A percentile compares a stretch with the other conserved stretches of the same genome.
Conservation (phyloP, 2,113 vertebrate species). For the Mellivora capensis region DNA sequence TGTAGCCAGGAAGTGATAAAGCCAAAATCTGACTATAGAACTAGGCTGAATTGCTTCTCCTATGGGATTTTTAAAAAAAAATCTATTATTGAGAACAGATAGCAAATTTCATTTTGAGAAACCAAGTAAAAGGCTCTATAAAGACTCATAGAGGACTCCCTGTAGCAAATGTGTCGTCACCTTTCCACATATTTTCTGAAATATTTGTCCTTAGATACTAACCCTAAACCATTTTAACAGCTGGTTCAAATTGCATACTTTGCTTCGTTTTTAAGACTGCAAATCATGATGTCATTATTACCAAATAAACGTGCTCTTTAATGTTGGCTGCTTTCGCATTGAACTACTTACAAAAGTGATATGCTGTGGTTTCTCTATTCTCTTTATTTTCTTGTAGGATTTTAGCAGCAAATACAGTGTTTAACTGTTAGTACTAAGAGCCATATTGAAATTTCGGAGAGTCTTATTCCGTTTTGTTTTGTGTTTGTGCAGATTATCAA, state of each 20-base stretch:
- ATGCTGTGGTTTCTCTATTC: not conserved
- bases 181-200: not conserved
- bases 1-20: not conserved
- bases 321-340: not conserved
- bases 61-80: not conserved
- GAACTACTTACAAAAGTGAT: not conserved
- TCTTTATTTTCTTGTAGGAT: not conserved
- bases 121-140: not conserved
- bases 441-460: slow-evolving; percentile 7
- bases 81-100: not conserved
- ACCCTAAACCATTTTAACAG: not conserved
- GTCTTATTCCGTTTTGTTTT: not conserved
- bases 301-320: not conserved
- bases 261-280: not conserved
- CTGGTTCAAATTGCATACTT: not conserved
- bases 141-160: not conserved
- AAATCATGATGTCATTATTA: not conserved
- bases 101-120: not conserved
- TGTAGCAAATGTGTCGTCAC: not conserved
- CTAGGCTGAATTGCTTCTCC: not conserved
- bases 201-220: not conserved
- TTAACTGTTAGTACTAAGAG: slow-evolving; percentile 11
- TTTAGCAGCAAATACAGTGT: not conserved
- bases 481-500: not conserved
- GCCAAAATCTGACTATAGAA: not conserved